Evolutionary conservation across 2,888 invertebrate species (phyloP).

Genomic region (Chrysotoxum bicinctum): DNA sequence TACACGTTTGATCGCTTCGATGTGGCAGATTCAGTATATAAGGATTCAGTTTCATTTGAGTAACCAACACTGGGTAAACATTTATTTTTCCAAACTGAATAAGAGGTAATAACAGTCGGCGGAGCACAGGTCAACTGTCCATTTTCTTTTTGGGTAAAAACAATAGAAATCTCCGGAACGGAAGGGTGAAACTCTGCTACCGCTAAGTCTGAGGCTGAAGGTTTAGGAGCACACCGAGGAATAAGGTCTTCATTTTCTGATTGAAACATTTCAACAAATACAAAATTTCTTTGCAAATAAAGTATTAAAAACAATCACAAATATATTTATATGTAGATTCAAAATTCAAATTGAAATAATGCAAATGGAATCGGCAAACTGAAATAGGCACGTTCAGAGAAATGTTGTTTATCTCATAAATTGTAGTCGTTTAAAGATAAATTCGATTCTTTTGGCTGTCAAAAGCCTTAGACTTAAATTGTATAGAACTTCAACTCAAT

Average conservation of each 20-base stretch:
- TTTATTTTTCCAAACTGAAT: constrained; percentile 79
- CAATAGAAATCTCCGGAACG: constrained; percentile 77
- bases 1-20: constrained; percentile 66
- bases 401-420: too few species aligned
- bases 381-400: too few species aligned
- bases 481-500: too few species aligned
- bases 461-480: too few species aligned
- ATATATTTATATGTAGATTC: not conserved
- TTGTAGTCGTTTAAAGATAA: too few species aligned
- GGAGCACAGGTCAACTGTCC: constrained; percentile 33
- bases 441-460: too few species aligned
- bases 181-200: constrained; percentile 74
- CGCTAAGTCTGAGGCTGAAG: constrained; percentile 70
- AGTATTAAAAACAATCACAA: not conserved
- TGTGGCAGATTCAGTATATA: constrained; percentile 37
- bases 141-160: constrained; percentile 74
- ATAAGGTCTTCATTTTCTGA: constrained; percentile 79
- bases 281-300: not conserved
- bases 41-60: constrained; percentile 74
- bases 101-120: constrained; percentile 49
- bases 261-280: constrained; percentile 75
- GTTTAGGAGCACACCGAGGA: constrained; percentile 78
- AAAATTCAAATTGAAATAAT: not conserved
- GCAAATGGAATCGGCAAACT: too few species aligned
- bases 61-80: constrained; percentile 77